Conservation (phyloP, 2,113 vertebrate species). For the Mus musculus region GRCm39 chr10:87089001-87089500, state of each 20-base stretch:
- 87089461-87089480: background rate
- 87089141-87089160: background rate
- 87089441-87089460: background rate
- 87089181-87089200: background rate
- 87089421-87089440: background rate
- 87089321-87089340: background rate
- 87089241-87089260: background rate
- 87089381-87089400: background rate
- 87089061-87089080: no score
- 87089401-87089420: background rate
- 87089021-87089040: no score
- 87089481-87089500: background rate
- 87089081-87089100: no score
- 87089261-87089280: background rate
- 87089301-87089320: background rate
- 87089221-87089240: background rate
- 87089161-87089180: background rate
- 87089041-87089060: no score
- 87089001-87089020: no score
- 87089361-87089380: background rate
- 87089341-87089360: no score
- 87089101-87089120: no score
- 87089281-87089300: background rate
- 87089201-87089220: background rate
- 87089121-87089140: accelerated